phyloP scores from a whole-genome alignment of 1,140 invertebrate genomes.

The Octopus bimaculoides region DNA sequence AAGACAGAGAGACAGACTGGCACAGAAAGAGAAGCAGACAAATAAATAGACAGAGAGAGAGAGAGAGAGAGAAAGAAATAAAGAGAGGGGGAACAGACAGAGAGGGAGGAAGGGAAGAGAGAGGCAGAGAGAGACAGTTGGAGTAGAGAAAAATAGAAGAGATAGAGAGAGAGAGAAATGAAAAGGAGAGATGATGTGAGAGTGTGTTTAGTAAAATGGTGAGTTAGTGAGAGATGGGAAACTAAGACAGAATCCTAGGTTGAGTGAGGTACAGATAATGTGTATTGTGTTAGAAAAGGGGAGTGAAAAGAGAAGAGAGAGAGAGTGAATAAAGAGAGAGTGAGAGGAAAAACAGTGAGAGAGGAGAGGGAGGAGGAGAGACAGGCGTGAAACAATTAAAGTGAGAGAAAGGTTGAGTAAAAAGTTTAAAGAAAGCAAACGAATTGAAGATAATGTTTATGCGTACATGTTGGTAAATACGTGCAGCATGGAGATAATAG shows the following conservation, averaged over 20 bases:
- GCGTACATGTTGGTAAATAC: too few species aligned
- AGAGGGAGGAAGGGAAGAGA: not conserved
- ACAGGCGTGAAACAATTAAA: too few species aligned
- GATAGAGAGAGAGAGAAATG: not conserved
- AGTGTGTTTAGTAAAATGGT: not conserved
- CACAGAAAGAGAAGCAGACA: not conserved
- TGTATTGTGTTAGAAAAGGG: too few species aligned
- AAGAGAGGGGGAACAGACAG: not conserved
- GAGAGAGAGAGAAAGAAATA: not conserved
- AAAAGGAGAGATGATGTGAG: not conserved
- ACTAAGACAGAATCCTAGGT: not conserved
- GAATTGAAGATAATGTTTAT: too few species aligned
- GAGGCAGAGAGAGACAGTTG: not conserved
- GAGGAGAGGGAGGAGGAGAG: too few species aligned
- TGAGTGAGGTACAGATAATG: too few species aligned
- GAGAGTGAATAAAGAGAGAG: too few species aligned
- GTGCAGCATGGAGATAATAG: not conserved
- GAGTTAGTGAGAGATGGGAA: not conserved
- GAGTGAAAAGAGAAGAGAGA: too few species aligned
- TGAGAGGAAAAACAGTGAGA: too few species aligned
- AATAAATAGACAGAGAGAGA: not conserved
- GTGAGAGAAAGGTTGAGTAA: too few species aligned
- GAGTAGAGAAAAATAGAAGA: not conserved
- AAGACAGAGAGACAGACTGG: not conserved
- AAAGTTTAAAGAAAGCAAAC: too few species aligned